Conservation (phyloP, 2,888 invertebrate genomes). For the Lasioglossum zephyrum region DNA sequence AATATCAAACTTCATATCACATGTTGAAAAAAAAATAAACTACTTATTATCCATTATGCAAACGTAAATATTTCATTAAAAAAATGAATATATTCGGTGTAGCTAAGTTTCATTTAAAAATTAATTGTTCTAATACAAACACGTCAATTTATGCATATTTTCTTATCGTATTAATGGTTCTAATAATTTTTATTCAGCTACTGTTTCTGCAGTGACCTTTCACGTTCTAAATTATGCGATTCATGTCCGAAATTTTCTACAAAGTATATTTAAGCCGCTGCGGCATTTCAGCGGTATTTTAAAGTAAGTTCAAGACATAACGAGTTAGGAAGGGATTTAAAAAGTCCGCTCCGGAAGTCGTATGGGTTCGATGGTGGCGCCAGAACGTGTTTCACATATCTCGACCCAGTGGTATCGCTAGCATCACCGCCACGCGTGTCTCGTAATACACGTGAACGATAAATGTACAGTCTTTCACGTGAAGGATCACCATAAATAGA, state of each 20-base stretch:
- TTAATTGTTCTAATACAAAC: too few species aligned
- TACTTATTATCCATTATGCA: background rate
- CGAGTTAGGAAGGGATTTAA: slow-evolving; percentile 30
- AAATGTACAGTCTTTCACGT: background rate
- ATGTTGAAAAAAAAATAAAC: background rate
- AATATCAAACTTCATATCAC: background rate
- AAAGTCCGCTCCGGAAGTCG: slow-evolving; percentile 57
- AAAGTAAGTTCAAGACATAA: background rate
- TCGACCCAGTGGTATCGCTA: slow-evolving; percentile 39
- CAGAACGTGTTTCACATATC: slow-evolving; percentile 23
- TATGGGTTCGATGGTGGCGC: slow-evolving; percentile 62
- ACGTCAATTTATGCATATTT: background rate
- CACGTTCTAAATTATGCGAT: background rate
- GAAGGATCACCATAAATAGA: background rate
- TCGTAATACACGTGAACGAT: slow-evolving; percentile 28
- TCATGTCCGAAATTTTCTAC: background rate
- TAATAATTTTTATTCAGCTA: background rate
- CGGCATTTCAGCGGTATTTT: background rate
- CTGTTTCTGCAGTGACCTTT: too few species aligned
- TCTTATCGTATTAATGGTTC: background rate
- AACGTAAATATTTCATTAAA: background rate
- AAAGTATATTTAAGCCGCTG: background rate
- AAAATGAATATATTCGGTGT: background rate
- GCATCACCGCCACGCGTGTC: slow-evolving; percentile 17
- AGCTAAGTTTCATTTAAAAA: too few species aligned